Evolutionary conservation across 1,140 invertebrate genomes (phyloP).

Genomic region (Telenomus remus): DNA sequence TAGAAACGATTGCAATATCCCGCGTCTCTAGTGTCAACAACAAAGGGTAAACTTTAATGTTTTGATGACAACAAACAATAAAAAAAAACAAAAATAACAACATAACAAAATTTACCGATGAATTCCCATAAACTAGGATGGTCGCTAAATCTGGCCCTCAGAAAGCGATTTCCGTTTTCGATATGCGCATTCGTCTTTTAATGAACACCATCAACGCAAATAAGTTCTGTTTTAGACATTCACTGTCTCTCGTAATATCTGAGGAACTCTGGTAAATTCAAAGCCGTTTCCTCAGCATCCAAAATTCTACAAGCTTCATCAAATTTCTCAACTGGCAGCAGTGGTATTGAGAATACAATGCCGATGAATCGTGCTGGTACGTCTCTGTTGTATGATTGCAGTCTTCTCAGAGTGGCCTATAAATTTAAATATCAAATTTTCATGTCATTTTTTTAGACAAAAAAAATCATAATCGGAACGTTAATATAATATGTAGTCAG

Average conservation of each 20-base stretch:
- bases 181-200: constrained; percentile 5
- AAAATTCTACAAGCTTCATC: not conserved
- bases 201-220: not conserved
- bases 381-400: too few species aligned
- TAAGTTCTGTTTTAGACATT: not conserved
- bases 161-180: constrained; percentile 10
- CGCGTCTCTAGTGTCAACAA: too few species aligned
- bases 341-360: not conserved
- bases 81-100: too few species aligned
- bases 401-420: too few species aligned
- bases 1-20: too few species aligned
- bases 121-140: constrained; percentile 7
- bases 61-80: too few species aligned
- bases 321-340: constrained; percentile 4
- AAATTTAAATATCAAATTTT: too few species aligned
- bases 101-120: too few species aligned
- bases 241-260: not conserved
- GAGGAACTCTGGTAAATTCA: not conserved
- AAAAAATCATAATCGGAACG: too few species aligned
- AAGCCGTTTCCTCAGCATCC: not conserved
- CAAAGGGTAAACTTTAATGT: too few species aligned
- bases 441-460: too few species aligned
- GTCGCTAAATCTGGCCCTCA: not conserved
- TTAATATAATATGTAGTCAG: too few species aligned
- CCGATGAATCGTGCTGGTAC: constrained; percentile 5